Conservation (phyloP, 1,140 invertebrate genomes). For the Hesperophylax magnus region DNA sequence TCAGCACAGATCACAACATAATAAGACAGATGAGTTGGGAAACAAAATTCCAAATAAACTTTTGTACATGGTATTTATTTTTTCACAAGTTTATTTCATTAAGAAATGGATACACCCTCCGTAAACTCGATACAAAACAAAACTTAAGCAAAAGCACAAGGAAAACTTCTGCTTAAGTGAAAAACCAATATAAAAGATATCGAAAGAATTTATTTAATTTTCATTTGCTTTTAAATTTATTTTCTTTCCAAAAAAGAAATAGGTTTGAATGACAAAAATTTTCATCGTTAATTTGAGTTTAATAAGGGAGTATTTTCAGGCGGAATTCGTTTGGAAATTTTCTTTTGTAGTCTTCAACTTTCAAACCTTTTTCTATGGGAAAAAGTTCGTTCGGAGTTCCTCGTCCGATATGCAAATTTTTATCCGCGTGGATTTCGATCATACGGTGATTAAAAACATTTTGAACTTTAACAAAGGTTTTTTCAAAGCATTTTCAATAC, state of each 20-base stretch:
- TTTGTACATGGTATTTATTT: too few species aligned
- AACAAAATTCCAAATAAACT: too few species aligned
- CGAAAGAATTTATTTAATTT: slow-evolving; percentile 17
- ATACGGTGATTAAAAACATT: neutral
- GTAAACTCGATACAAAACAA: too few species aligned
- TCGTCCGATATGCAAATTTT: slow-evolving; percentile 23
- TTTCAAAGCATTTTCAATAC: too few species aligned
- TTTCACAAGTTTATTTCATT: too few species aligned
- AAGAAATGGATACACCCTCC: too few species aligned
- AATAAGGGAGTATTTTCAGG: slow-evolving; percentile 24
- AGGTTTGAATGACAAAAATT: slow-evolving; percentile 17
- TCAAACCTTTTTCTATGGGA: neutral
- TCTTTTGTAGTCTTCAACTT: slow-evolving; percentile 31
- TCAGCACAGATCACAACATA: too few species aligned
- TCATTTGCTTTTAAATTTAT: slow-evolving; percentile 9
- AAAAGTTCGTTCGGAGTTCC: neutral
- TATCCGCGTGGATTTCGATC: neutral
- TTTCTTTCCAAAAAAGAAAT: slow-evolving; percentile 7
- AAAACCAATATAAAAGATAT: neutral
- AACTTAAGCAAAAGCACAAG: too few species aligned
- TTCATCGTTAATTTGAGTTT: slow-evolving; percentile 15
- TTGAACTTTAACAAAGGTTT: too few species aligned
- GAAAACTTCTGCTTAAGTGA: too few species aligned
- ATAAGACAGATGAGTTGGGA: too few species aligned
- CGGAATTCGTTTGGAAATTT: slow-evolving; percentile 32